phyloP scores from a whole-genome alignment of 30 jellyfish, hydroid and myxozoan genomes.

The Aurelia aurita region DNA sequence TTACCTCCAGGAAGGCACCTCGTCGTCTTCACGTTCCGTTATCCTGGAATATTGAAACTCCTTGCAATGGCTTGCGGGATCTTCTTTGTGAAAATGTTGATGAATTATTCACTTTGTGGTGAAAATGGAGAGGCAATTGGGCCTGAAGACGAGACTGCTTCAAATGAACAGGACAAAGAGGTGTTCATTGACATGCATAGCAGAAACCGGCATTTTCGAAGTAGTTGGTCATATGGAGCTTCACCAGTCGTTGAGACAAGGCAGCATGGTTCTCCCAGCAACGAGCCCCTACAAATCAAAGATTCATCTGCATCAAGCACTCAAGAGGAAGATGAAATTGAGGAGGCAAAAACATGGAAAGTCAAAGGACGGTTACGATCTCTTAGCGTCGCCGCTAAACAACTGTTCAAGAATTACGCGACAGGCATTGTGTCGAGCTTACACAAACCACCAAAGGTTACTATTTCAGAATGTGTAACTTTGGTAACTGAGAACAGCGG shows the following conservation, averaged over 20 bases:
- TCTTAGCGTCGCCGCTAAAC: conserved; percentile 27
- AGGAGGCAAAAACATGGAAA: conserved; percentile 13
- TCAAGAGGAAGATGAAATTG: not conserved
- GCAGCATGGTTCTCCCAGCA: not conserved
- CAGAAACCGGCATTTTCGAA: not conserved
- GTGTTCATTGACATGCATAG: not conserved
- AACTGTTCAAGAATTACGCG: not conserved
- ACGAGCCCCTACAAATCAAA: too few species aligned
- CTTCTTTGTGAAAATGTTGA: conserved; percentile 2
- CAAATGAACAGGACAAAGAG: not conserved
- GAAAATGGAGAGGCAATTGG: not conserved
- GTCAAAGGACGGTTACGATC: conserved; percentile 39
- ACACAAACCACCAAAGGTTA: not conserved
- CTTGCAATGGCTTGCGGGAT: conserved; percentile 58
- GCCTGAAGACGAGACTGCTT: not conserved
- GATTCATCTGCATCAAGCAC: not conserved
- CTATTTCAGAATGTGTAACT: not conserved
- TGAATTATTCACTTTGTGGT: not conserved
- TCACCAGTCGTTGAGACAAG: too few species aligned
- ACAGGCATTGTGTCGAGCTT: too few species aligned
- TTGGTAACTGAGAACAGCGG: not conserved
- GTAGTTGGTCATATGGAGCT: too few species aligned
- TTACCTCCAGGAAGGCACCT: conserved; percentile 94
- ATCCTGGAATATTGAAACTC: conserved; percentile 86
- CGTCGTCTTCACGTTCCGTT: conserved; percentile 77